Evolutionary conservation across 2,888 invertebrate species (phyloP).

Genomic region (Eupithecia abbreviata): DNA sequence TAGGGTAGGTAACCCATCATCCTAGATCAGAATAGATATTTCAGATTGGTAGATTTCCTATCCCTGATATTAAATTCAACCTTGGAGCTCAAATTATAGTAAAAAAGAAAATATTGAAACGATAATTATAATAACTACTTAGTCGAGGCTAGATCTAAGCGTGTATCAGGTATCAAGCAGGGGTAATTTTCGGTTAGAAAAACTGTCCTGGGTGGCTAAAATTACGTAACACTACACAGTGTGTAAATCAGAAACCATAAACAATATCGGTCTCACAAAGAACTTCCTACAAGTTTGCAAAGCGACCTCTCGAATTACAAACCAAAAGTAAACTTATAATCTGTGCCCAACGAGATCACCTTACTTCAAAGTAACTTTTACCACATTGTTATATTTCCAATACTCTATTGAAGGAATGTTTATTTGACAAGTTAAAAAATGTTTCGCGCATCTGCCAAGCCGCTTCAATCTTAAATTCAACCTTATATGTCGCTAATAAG

Average conservation of each 20-base stretch:
- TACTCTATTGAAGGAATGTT: neutral
- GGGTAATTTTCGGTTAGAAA: neutral
- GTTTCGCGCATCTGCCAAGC: conserved; percentile 8
- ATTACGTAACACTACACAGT: conserved; percentile 20
- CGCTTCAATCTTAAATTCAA: neutral
- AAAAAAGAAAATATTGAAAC: neutral
- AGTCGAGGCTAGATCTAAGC: too few relatives aligned
- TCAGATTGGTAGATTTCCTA: neutral
- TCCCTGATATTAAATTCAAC: neutral
- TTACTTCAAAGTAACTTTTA: conserved; percentile 29
- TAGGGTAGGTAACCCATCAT: neutral
- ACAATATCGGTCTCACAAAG: conserved; percentile 33
- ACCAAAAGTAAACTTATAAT: conserved; percentile 17
- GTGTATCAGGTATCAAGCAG: neutral
- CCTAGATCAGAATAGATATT: neutral
- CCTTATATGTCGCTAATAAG: neutral
- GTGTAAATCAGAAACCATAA: conserved; percentile 31
- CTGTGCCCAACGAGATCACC: conserved; percentile 12
- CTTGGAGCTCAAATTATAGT: neutral
- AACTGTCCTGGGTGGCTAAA: neutral
- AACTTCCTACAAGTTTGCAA: conserved; percentile 34
- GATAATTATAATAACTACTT: neutral
- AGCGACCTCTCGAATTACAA: conserved; percentile 39
- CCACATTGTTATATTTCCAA: conserved; percentile 8
- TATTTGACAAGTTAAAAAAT: conserved; percentile 7